Evolutionary conservation across 2,113 vertebrate genomes (phyloP).

Genomic region (Mesocricetus auratus): DNA sequence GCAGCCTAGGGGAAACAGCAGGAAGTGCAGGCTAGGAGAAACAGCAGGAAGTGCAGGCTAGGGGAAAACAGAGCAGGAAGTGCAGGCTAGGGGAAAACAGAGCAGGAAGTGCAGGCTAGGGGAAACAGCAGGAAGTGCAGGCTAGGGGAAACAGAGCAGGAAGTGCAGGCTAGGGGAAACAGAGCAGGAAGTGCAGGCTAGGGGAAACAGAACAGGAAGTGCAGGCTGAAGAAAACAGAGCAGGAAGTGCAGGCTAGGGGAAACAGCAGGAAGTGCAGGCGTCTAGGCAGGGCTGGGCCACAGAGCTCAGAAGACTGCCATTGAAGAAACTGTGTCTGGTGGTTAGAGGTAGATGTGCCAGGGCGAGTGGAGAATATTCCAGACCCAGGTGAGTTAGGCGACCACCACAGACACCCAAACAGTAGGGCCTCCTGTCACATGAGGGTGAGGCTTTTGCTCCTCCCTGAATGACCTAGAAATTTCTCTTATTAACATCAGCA

Average conservation of each 20-base stretch:
- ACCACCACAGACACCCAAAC: no score
- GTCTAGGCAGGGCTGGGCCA: background rate
- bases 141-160: background rate
- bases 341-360: fast-evolving
- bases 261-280: background rate
- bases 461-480: background rate
- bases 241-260: no score
- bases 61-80: no score
- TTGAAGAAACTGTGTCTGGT: no score
- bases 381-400: background rate
- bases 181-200: no score
- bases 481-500: background rate
- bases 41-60: no score
- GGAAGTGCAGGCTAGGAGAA: background rate
- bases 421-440: background rate
- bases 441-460: fast-evolving
- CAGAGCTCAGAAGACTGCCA: no score
- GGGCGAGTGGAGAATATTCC: background rate
- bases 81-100: background rate
- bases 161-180: no score
- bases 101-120: fast-evolving
- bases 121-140: no score
- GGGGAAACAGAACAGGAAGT: background rate
- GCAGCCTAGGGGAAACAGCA: background rate
- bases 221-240: no score